phyloP scores from a whole-genome alignment of 2,113 vertebrate genomes.

The Ctenomys sociabilis region DNA sequence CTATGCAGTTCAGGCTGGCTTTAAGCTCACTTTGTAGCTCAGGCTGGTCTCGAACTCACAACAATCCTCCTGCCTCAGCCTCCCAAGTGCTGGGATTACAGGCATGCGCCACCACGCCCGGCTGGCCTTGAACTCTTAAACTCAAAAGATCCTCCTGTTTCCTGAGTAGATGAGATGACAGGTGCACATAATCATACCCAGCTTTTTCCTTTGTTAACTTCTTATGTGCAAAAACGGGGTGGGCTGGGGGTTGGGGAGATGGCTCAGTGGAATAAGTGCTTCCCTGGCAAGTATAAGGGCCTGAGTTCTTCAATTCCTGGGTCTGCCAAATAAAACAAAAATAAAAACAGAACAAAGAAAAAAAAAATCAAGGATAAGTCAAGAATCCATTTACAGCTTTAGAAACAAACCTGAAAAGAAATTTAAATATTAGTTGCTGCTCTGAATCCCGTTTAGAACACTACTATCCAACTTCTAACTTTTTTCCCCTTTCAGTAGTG shows the following conservation, averaged over 20 bases:
- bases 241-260: too few species aligned
- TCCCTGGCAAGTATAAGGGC: not conserved
- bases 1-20: too few species aligned
- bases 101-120: too few species aligned
- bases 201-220: not conserved
- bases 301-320: too few species aligned
- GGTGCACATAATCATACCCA: not conserved
- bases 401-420: not conserved
- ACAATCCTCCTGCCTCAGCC: too few species aligned
- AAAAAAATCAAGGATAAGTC: too few species aligned
- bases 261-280: too few species aligned
- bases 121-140: not conserved
- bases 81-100: too few species aligned
- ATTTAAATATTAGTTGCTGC: not conserved
- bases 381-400: not conserved
- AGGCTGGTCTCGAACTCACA: not conserved
- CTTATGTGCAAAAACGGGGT: not conserved
- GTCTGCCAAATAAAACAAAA: too few species aligned
- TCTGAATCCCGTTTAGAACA: not conserved
- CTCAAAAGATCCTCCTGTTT: not conserved
- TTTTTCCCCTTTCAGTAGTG: not conserved
- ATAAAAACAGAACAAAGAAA: too few species aligned
- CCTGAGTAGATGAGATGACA: not conserved
- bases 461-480: not conserved
- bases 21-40: too few species aligned